Conservation (phyloP, 2,797 vertebrate species). For the Anolis apletophallus region DNA sequence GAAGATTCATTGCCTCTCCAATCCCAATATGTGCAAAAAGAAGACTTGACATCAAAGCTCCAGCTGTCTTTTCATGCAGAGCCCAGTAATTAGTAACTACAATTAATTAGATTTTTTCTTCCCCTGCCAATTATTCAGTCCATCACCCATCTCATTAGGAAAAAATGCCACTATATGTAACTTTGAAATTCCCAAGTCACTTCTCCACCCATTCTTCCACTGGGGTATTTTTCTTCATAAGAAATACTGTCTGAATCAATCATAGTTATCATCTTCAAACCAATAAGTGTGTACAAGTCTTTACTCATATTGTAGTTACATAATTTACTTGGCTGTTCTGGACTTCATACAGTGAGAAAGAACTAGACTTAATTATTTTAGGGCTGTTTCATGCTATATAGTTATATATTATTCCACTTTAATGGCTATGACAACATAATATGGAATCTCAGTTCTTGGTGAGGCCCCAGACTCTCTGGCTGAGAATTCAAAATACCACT, state of each 20-base stretch:
- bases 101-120: constrained; percentile 30
- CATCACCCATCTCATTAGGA: constrained; percentile 24
- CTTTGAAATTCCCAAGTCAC: constrained; percentile 1
- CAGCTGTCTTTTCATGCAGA: constrained; percentile 30
- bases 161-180: constrained; percentile 9
- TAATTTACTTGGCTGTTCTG: neutral
- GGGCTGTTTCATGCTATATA: too few species aligned
- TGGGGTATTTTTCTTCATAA: constrained; percentile 2
- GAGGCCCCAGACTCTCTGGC: too few species aligned
- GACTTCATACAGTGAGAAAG: neutral
- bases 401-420: too few species aligned
- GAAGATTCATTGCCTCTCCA: neutral
- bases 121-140: constrained; percentile 25
- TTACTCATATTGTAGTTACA: neutral
- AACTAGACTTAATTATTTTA: neutral
- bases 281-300: neutral
- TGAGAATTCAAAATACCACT: too few species aligned
- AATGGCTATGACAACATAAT: too few species aligned
- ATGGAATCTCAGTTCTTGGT: too few species aligned
- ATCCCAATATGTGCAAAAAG: neutral
- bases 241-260: neutral
- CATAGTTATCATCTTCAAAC: neutral
- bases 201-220: neutral
- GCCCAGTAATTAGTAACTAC: constrained; percentile 24
- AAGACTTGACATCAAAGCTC: constrained; percentile 1